Conservation (phyloP, 2,888 invertebrate species). For the Seira sanloemensis region DNA sequence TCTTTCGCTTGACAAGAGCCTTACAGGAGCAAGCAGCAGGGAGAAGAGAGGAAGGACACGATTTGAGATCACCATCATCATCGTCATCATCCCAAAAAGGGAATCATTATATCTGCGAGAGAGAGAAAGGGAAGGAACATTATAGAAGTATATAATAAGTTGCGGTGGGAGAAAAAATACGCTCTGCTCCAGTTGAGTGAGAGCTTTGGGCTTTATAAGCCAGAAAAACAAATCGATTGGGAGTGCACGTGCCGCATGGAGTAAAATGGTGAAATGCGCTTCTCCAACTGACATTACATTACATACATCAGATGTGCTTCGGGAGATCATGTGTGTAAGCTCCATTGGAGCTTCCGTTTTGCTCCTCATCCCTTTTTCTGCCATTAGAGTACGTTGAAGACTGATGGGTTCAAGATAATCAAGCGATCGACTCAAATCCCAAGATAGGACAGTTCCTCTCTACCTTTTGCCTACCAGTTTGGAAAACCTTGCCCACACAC, state of each 20-base stretch:
- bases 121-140: background rate
- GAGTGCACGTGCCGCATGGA: constrained; percentile 63
- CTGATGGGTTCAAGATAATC: constrained; percentile 23
- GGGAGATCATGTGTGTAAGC: constrained; percentile 32
- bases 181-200: constrained; percentile 2
- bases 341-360: constrained; percentile 29
- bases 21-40: background rate
- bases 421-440: constrained; percentile 17
- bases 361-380: constrained; percentile 18
- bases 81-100: background rate
- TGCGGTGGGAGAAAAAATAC: constrained; percentile 1
- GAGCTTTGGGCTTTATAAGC: constrained; percentile 31
- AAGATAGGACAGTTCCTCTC: background rate
- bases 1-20: background rate
- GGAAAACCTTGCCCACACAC: too few relatives aligned
- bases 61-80: constrained; percentile 21
- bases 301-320: constrained; percentile 17
- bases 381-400: constrained; percentile 22
- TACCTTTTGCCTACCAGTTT: background rate
- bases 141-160: constrained; percentile 22
- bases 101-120: background rate
- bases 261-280: constrained; percentile 47
- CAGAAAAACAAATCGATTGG: constrained; percentile 62
- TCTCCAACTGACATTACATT: constrained; percentile 11
- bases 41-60: background rate